Percentiles rank a stretch among this genome's conserved stretches.
These are phyloP conservation scores for Platycheirus rosarum DNA, from an alignment of 2,888 invertebrate genomes.

Conservation along the genomic window DNA sequence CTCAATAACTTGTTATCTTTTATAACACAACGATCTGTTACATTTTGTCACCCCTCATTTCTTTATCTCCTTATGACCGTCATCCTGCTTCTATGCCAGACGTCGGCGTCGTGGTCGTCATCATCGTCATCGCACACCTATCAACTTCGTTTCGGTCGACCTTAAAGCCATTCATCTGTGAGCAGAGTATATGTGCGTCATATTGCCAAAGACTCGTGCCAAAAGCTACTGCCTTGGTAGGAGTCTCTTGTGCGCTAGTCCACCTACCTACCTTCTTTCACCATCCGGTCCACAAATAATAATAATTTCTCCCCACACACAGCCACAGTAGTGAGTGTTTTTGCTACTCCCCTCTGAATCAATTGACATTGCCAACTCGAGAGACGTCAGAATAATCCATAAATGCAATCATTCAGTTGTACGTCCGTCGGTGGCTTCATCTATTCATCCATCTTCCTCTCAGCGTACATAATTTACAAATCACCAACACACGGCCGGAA, in stretches of 20 bases:
- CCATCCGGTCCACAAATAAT: constrained; percentile 44
- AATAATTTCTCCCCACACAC: constrained; percentile 36
- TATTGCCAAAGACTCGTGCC: constrained; percentile 61
- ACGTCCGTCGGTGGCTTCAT: constrained; percentile 61
- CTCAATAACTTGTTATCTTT: constrained; percentile 17
- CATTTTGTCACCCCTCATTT: constrained; percentile 22
- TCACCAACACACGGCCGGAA: constrained; percentile 66
- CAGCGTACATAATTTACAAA: constrained; percentile 69
- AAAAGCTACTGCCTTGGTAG: constrained; percentile 53
- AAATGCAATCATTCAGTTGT: constrained; percentile 71
- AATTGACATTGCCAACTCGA: constrained; percentile 41
- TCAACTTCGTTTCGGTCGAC: constrained; percentile 40
- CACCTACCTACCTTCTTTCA: constrained; percentile 1
- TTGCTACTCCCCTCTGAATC: constrained; percentile 26
- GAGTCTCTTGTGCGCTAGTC: constrained; percentile 19
- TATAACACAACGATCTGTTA: constrained; percentile 24
- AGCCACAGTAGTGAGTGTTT: constrained; percentile 22
- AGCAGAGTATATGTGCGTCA: no score
- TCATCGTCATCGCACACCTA: constrained; percentile 37
- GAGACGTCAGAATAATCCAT: constrained; percentile 68
- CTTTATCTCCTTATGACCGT: background rate
- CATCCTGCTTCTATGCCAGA: constrained; percentile 15
- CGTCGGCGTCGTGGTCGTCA: no score
- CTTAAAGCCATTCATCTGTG: constrained; percentile 51
- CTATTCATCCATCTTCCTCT: constrained; percentile 67